A percentile compares a stretch with the other conserved stretches of the same genome.
phyloP scores from a whole-genome alignment of 2,888 invertebrate genomes.

The Eupithecia exiguata region DNA sequence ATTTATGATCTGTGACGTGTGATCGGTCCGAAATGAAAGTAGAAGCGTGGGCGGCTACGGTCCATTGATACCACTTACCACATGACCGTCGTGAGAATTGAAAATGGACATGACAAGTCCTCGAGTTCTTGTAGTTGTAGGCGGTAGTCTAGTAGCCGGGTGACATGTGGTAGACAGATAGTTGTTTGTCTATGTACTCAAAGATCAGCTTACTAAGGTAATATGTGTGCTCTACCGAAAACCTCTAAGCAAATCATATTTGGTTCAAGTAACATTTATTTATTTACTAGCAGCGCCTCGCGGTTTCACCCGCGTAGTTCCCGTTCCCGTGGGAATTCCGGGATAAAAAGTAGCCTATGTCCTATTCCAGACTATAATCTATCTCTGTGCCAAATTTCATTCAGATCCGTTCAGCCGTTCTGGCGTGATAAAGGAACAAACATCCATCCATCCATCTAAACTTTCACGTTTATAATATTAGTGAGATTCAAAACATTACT shows the following conservation, averaged over 20 bases:
- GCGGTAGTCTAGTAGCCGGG: constrained; percentile 9
- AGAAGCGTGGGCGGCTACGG: constrained; percentile 71
- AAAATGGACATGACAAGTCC: constrained; percentile 63
- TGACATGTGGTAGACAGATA: constrained; percentile 30
- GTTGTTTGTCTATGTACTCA: background rate
- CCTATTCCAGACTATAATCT: no score
- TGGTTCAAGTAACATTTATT: background rate
- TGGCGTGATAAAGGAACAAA: no score
- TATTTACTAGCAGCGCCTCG: no score
- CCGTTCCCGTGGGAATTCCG: no score
- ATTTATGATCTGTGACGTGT: constrained; percentile 61
- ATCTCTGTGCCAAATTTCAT: no score
- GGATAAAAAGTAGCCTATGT: no score
- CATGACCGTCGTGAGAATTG: constrained; percentile 73
- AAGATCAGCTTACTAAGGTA: constrained; percentile 6
- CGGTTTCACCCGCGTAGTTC: no score
- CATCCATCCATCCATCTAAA: no score
- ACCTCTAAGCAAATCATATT: background rate
- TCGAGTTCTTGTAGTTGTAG: constrained; percentile 41
- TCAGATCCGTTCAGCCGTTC: no score
- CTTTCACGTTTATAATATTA: no score
- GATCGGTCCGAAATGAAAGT: constrained; percentile 76
- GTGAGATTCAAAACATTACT: no score
- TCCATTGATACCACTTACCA: constrained; percentile 44
- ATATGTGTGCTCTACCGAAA: constrained; percentile 3